Evolutionary conservation across 2,797 vertebrate genomes (phyloP), one percentile per base, ranked within the genome.

Genomic region (Eospalax fontanierii): DNA sequence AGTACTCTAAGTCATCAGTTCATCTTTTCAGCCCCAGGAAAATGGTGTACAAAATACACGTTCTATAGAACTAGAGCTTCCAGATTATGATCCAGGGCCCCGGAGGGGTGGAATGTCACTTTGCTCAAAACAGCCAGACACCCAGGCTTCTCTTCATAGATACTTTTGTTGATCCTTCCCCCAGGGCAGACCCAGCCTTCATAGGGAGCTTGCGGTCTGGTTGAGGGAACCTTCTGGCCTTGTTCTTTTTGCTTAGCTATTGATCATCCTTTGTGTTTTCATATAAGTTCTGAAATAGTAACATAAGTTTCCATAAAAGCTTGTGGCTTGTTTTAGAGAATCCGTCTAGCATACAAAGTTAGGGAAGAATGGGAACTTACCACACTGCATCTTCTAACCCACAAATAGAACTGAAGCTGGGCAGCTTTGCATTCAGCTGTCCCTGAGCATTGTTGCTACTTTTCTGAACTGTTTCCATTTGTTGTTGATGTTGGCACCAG

Each of bases 231-330:
- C 19, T 4, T 30, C 0, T 2, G 43, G 22, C 15, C 61, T 71
- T 73, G 5, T 46, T 70, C 9, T 38, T 68, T 40, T 35, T 59
- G 18, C 14, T 73, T 93, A 18, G 1, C 18, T 59, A 10, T 85
- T 50, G 21, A 5, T 85, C 10, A 14, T 5, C 26, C 10, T 78
- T 90, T 82, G 6, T 33, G 7, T 85, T 78, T 90, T 84, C 74
- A 70, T 78, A 68, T 43, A 92, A 46, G 80, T 80, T 87, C 75
- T 89, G 8, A 11, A 87, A 76, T 59, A 83, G 63, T 65, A 66
- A 6, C 63, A 46, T 79, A 28, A 71, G 24, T 68, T 75, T 80
- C 65, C 19, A 71, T 40, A 80, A 59, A 84, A 94, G 12, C 30
- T 38, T n/a, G 18, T 12, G 46, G 40, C 28, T 71, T 85, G 78